Conservation (phyloP, 2,797 vertebrate species). For the Pseudochirops cupreus region DNA sequence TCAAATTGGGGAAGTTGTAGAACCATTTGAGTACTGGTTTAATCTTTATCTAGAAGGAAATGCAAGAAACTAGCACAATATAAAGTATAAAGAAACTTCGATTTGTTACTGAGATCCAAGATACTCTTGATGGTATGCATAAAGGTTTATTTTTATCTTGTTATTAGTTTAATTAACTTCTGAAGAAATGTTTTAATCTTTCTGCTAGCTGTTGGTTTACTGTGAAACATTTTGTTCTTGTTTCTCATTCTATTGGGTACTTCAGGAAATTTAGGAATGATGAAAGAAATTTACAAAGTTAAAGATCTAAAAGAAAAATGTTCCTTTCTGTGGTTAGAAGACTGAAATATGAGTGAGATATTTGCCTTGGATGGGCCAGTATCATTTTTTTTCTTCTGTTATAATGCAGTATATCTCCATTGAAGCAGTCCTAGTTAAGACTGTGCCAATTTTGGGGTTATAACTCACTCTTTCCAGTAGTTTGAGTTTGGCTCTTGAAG, state of each 20-base stretch:
- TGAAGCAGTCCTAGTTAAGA: slow-evolving; percentile 47
- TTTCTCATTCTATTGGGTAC: slow-evolving; percentile 23
- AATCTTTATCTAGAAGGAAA: not conserved
- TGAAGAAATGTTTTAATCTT: not conserved
- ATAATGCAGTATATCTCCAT: slow-evolving; percentile 28
- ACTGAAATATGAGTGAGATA: slow-evolving; percentile 37
- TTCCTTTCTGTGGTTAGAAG: slow-evolving; percentile 54
- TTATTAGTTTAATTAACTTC: slow-evolving; percentile 61
- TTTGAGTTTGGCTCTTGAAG: slow-evolving; percentile 68
- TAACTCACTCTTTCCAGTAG: slow-evolving; percentile 63
- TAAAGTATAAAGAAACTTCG: slow-evolving; percentile 53
- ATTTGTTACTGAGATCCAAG: slow-evolving; percentile 58
- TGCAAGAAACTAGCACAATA: not conserved
- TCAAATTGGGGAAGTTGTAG: not conserved
- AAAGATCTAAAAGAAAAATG: not conserved
- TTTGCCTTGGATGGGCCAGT: slow-evolving; percentile 48
- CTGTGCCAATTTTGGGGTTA: slow-evolving; percentile 53
- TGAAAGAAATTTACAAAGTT: not conserved
- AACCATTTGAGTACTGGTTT: not conserved
- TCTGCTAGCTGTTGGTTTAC: not conserved
- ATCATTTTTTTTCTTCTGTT: slow-evolving; percentile 56
- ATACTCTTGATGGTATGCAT: slow-evolving; percentile 39
- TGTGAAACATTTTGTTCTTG: slow-evolving; percentile 29
- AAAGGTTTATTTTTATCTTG: slow-evolving; percentile 68
- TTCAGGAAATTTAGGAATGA: not conserved